Conservation (phyloP, 2,888 invertebrate genomes). For the Synergus umbraculus region DNA sequence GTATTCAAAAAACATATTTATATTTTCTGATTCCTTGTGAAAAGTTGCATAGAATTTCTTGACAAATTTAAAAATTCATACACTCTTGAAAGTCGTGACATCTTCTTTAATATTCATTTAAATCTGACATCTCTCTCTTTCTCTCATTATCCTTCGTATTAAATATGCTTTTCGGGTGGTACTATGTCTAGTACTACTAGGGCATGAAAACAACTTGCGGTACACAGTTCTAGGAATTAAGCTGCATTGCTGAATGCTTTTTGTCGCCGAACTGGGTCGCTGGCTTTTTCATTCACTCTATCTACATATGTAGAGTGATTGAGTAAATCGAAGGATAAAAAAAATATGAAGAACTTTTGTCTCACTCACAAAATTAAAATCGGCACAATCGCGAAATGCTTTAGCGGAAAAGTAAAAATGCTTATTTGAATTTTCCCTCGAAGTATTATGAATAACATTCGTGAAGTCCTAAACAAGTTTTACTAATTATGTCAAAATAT, state of each 20-base stretch:
- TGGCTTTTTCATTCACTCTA: slow-evolving; percentile 20
- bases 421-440: not conserved
- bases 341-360: slow-evolving; percentile 6
- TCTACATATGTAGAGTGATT: slow-evolving; percentile 1
- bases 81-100: no score
- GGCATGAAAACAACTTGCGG: slow-evolving; percentile 29
- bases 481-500: not conserved
- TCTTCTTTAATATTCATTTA: not conserved
- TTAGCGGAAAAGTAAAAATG: not conserved
- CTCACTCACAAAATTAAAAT: slow-evolving; percentile 21
- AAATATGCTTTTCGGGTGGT: slow-evolving; percentile 12
- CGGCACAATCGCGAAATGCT: not conserved
- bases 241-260: slow-evolving; percentile 28
- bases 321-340: slow-evolving; percentile 32
- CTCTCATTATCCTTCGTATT: not conserved
- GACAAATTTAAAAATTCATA: no score
- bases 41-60: no score
- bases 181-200: not conserved
- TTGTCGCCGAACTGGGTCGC: slow-evolving; percentile 36
- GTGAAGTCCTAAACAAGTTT: not conserved
- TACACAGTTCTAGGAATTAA: slow-evolving; percentile 25
- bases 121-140: not conserved
- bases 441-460: no score
- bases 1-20: no score
- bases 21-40: no score